Evolutionary conservation across 2,888 invertebrate genomes (phyloP).

Genomic region (Mellilla xanthometata): DNA sequence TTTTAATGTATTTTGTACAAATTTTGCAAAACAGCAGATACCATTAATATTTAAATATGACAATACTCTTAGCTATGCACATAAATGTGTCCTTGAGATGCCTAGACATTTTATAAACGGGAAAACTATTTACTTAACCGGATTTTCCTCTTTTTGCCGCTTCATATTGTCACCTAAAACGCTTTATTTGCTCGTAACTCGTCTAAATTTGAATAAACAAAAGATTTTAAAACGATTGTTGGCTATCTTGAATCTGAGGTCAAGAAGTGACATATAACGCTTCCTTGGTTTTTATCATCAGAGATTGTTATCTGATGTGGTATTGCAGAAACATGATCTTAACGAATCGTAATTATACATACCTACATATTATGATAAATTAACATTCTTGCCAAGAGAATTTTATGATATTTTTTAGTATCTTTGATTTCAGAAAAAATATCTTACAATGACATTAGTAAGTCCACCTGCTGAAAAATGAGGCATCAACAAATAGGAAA

Average conservation of each 20-base stretch:
- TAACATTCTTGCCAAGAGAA: too few relatives aligned
- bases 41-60: conserved; percentile 11
- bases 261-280: background rate
- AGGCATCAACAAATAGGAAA: background rate
- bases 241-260: conserved; percentile 2
- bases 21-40: too few relatives aligned
- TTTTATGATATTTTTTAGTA: too few relatives aligned
- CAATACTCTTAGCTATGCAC: conserved; percentile 5
- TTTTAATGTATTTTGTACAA: too few relatives aligned
- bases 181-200: background rate
- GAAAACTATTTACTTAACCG: conserved; percentile 16
- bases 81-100: conserved; percentile 14
- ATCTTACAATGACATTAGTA: too few relatives aligned
- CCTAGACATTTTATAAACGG: conserved; percentile 12
- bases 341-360: background rate
- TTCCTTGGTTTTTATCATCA: conserved; percentile 11
- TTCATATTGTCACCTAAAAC: conserved; percentile 1
- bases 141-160: conserved; percentile 15
- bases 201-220: background rate
- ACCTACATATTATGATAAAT: too few relatives aligned
- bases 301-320: conserved; percentile 6
- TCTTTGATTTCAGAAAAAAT: too few relatives aligned
- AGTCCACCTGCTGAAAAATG: too few relatives aligned
- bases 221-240: background rate
- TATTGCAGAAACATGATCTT: conserved; percentile 3